Evolutionary conservation across 2,797 vertebrate species (phyloP).

Genomic region (Myotis pilosus): DNA sequence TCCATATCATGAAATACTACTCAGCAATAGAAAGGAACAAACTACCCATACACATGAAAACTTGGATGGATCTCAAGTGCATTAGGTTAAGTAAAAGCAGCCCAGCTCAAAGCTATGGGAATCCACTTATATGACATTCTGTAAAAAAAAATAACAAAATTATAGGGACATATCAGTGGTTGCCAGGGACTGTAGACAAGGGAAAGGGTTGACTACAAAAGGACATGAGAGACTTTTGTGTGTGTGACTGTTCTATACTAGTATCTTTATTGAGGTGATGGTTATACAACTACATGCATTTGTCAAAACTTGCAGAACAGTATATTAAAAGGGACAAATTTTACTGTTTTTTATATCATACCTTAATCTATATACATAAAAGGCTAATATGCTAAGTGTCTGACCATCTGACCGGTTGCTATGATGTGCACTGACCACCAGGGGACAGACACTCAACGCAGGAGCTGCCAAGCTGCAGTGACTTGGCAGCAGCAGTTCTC

Average conservation of each 20-base stretch:
- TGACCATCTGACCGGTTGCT: no score
- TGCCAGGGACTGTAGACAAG: neutral
- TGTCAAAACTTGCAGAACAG: slow-evolving; percentile 8
- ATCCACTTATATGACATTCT: neutral
- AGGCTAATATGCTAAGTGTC: no score
- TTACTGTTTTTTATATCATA: neutral
- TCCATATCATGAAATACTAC: neutral
- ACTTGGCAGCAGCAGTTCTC: no score
- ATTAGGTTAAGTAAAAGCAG: neutral
- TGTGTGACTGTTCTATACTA: neutral
- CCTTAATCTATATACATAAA: neutral
- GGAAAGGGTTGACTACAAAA: neutral
- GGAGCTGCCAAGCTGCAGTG: no score
- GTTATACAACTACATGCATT: neutral
- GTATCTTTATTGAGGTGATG: neutral
- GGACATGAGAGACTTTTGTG: neutral
- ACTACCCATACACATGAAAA: neutral
- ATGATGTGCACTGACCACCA: no score
- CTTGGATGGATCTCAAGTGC: neutral
- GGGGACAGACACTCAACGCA: no score
- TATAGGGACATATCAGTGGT: neutral
- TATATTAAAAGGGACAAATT: neutral
- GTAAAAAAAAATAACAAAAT: neutral
- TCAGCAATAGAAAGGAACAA: slow-evolving; percentile 13
- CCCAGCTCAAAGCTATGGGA: neutral